Percentiles rank a stretch among this genome's conserved stretches.
These are phyloP conservation scores for Nerophis ophidion DNA, from an alignment of 2,113 vertebrate genomes.

Conservation along the genomic window DNA sequence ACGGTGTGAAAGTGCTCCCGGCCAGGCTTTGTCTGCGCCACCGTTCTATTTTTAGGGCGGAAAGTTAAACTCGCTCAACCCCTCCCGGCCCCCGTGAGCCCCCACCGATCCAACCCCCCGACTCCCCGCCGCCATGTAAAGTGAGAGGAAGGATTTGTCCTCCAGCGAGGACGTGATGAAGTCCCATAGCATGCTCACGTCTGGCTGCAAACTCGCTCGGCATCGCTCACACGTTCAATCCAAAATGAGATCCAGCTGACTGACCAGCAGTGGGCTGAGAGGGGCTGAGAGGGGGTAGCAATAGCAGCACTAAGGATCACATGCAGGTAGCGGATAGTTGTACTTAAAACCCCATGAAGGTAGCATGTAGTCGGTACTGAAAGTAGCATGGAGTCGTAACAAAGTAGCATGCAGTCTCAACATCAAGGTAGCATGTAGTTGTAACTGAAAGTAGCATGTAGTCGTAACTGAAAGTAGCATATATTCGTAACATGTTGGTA, in stretches of 20 bases:
- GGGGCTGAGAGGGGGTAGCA: not conserved
- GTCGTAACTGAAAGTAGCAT: no score
- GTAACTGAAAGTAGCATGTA: no score
- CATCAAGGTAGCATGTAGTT: not conserved
- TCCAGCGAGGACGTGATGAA: constrained; percentile 43
- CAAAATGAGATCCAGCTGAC: constrained; percentile 71
- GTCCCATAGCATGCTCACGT: constrained; percentile 59
- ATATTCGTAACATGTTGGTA: no score
- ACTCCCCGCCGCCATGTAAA: not conserved
- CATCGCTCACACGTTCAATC: constrained; percentile 29
- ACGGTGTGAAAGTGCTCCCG: not conserved
- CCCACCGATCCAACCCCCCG: not conserved
- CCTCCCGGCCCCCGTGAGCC: not conserved
- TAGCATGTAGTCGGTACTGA: no score
- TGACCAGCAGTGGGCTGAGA: constrained; percentile 53
- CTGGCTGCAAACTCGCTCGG: constrained; percentile 54
- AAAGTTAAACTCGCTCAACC: constrained; percentile 34
- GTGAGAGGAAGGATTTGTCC: constrained; percentile 38
- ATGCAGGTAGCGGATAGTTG: not conserved
- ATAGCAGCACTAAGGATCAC: no score
- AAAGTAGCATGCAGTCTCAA: no score
- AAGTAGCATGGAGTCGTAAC: no score
- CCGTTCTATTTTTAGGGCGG: constrained; percentile 62
- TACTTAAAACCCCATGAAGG: not conserved
- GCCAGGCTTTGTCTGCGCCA: constrained; percentile 2